Percentiles rank a stretch among this genome's conserved stretches.
These are phyloP conservation scores for Tribolium freemani DNA, from an alignment of 2,888 invertebrate genomes.

Conservation along the genomic window DNA sequence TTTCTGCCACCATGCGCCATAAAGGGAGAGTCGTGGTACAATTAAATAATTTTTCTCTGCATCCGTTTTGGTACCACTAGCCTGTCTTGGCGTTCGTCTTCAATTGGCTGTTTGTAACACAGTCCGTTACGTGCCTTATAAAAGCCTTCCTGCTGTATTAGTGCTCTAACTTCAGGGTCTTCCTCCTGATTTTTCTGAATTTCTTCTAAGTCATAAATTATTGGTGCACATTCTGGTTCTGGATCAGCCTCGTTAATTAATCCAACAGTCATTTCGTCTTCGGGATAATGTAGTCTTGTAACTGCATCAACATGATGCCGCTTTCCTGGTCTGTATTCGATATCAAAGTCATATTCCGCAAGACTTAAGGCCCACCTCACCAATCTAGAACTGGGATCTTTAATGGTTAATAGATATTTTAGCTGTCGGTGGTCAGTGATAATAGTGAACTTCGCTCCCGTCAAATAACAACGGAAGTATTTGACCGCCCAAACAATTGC, in stretches of 20 bases:
- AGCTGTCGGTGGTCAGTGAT: conserved; percentile 42
- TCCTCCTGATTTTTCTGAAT: no score
- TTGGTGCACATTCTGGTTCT: no score
- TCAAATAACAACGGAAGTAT: conserved; percentile 18
- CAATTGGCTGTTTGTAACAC: no score
- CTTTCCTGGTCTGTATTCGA: conserved; percentile 25
- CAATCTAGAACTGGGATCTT: conserved; percentile 35
- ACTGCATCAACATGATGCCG: conserved; percentile 33
- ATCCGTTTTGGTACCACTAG: no score
- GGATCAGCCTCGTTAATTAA: no score
- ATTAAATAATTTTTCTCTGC: no score
- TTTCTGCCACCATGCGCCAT: no score
- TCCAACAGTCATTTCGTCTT: no score
- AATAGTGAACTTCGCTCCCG: conserved; percentile 2
- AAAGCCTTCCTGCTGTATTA: background rate
- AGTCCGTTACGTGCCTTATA: background rate
- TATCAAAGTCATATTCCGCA: conserved; percentile 31
- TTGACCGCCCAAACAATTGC: conserved; percentile 17
- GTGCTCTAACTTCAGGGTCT: no score
- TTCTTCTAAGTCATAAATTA: no score
- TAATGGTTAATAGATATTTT: conserved; percentile 36
- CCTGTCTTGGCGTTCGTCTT: no score
- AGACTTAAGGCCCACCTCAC: conserved; percentile 38
- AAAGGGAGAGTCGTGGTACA: no score
- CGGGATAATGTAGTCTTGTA: background rate